Conservation (phyloP, 1,140 invertebrate species). For the Neodiprion pinetum region DNA sequence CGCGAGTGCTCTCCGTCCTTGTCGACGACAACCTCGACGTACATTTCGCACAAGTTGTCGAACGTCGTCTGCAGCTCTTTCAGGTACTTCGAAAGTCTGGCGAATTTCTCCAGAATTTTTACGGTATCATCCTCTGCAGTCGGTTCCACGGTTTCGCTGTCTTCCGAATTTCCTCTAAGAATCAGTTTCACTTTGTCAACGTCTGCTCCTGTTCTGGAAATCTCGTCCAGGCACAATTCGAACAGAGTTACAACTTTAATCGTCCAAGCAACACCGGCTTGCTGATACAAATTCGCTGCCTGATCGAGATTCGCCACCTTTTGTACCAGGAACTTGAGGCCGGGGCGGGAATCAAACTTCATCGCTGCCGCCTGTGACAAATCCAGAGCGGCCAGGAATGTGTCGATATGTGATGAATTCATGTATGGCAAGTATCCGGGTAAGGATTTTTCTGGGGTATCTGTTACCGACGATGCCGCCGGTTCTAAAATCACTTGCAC, state of each 20-base stretch:
- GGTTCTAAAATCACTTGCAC: constrained; percentile 53
- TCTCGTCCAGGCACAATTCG: constrained; percentile 66
- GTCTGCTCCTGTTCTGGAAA: constrained; percentile 65
- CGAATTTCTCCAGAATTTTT: constrained; percentile 27
- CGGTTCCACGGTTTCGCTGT: constrained; percentile 47
- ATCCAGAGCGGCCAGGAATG: constrained; percentile 79
- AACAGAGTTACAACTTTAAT: constrained; percentile 88
- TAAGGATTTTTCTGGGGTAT: constrained; percentile 32
- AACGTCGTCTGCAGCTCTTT: constrained; percentile 57
- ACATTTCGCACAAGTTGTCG: constrained; percentile 68
- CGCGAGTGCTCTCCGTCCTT: constrained; percentile 64
- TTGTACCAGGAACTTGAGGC: constrained; percentile 91
- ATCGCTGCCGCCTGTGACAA: constrained; percentile 80
- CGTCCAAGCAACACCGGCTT: constrained; percentile 90
- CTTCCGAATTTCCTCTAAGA: constrained; percentile 63
- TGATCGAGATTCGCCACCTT: constrained; percentile 88
- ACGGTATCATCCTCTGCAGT: constrained; percentile 19
- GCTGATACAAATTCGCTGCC: constrained; percentile 90
- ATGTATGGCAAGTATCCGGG: constrained; percentile 33
- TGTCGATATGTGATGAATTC: constrained; percentile 44
- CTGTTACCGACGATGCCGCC: constrained; percentile 66
- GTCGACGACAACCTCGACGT: constrained; percentile 69
- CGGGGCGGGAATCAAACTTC: constrained; percentile 88
- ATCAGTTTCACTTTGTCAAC: constrained; percentile 72
- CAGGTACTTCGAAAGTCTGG: constrained; percentile 43